Base-by-base conservation (phyloP, 2,113 vertebrate species). In the Albula goreensis region DNA sequence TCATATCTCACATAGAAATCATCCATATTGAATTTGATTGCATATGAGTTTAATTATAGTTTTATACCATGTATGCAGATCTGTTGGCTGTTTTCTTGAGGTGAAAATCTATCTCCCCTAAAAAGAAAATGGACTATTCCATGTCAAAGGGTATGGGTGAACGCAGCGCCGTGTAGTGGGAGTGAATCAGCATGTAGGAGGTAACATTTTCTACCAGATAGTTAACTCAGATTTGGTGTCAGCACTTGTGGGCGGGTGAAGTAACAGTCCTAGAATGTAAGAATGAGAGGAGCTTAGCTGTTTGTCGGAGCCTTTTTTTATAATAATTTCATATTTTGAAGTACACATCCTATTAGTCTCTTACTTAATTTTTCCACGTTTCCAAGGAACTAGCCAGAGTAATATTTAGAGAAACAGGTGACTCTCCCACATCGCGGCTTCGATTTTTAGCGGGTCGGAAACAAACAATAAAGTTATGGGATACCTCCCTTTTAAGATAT, bases 131-230 rank as follows among this genome's bases (percentile, higher is more conserved):
- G 83, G 83, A 87, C 41, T 49, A 15, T 56, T 5, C 86, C 83
- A 57, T 81, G 60, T 84, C 83, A 85, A 49, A 74, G 83, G 82
- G 57, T 84, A 70, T 48, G 83, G 83, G 83, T 77, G 66, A 84
- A 48, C 8, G 31, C 63, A 6, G 22, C 9, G 31, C 13, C 70
- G n/a, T 8, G n/a, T 74, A n/a, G 70, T 41, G 56, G 60, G 60
- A 66, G 60, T 66, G 60, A 66, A 66, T 84, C 57, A 52, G 83
- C 83, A 19, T 12, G 60, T 74, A 50, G 82, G 25, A 25, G 83
- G 48, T 70, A 4, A 74, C 2, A 25, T 31, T 31, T 41, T 74
- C 70, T 31, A 1, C n/a, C 17, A 5, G n/a, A 74, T 5, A 74
- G 70, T 74, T 74, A 74, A 74, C 70, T 74, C 70, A 74, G 2